Conservation (phyloP, 2,113 vertebrate genomes). For the Holacanthus passer region DNA sequence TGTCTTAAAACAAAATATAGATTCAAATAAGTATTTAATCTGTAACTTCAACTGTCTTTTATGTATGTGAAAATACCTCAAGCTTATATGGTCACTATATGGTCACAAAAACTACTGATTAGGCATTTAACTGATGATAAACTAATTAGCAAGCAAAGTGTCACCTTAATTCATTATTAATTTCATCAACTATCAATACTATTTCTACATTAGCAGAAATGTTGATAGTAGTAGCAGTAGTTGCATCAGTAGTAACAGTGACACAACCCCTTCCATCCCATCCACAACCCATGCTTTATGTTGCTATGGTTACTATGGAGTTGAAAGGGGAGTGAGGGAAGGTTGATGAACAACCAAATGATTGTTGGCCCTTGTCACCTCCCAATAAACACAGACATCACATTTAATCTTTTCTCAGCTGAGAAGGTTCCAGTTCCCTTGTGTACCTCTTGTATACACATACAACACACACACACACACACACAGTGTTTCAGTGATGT, state of each 20-base stretch:
- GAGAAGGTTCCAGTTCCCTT: slow-evolving; percentile 6
- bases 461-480: background rate
- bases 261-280: background rate
- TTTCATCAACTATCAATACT: background rate
- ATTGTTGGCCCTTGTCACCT: background rate
- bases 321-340: background rate
- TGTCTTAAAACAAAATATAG: background rate
- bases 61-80: too few species aligned
- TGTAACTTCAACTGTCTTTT: background rate
- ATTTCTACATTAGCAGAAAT: background rate
- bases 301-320: background rate
- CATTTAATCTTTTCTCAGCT: background rate
- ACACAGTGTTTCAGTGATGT: too few species aligned
- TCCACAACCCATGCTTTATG: too few species aligned
- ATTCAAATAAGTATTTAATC: background rate
- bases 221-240: background rate
- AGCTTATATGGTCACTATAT: background rate
- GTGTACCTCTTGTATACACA: background rate
- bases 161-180: background rate
- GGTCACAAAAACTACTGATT: background rate
- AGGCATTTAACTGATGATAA: background rate
- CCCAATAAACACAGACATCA: background rate
- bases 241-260: background rate
- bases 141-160: background rate
- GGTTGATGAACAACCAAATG: background rate